A percentile compares a stretch with the other conserved stretches of the same genome.
These are phyloP conservation scores for Volucella bombylans DNA, from an alignment of 2,888 invertebrate species.

Conservation along the genomic window DNA sequence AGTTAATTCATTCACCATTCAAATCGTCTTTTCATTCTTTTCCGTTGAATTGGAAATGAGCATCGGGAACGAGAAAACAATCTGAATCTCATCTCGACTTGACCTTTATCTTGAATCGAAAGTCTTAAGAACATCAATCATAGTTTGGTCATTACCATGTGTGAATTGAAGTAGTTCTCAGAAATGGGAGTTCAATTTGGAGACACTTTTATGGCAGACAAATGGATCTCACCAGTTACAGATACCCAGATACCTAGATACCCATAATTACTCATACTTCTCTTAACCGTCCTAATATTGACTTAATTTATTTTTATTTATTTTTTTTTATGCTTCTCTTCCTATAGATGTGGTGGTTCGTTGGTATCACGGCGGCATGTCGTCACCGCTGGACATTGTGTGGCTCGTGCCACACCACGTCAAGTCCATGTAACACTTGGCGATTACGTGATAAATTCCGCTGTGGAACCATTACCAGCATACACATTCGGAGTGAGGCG, in stretches of 20 bases:
- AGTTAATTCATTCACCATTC: constrained; percentile 33
- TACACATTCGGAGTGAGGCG: constrained; percentile 95
- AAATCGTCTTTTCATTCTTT: background rate
- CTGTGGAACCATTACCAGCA: constrained; percentile 94
- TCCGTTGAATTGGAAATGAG: constrained; percentile 37
- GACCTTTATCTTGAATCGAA: background rate
- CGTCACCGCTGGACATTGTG: constrained; percentile 96
- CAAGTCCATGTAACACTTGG: constrained; percentile 94
- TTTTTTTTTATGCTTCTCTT: constrained; percentile 36
- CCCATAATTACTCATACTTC: no score
- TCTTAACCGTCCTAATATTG: background rate
- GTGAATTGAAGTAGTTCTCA: no score
- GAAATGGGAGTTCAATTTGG: no score
- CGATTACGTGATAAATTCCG: constrained; percentile 96
- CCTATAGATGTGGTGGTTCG: constrained; percentile 93
- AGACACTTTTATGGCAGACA: no score
- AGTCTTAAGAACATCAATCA: constrained; percentile 40
- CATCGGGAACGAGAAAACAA: constrained; percentile 18
- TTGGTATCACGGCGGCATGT: constrained; percentile 95
- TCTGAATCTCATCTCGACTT: background rate
- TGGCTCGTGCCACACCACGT: constrained; percentile 93
- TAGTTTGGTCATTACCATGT: constrained; percentile 14
- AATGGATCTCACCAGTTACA: no score
- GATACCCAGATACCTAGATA: no score
- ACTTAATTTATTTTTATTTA: constrained; percentile 42